Evolutionary conservation across 2,113 vertebrate genomes (phyloP).

Genomic region (Phylloscopus trochilus): DNA sequence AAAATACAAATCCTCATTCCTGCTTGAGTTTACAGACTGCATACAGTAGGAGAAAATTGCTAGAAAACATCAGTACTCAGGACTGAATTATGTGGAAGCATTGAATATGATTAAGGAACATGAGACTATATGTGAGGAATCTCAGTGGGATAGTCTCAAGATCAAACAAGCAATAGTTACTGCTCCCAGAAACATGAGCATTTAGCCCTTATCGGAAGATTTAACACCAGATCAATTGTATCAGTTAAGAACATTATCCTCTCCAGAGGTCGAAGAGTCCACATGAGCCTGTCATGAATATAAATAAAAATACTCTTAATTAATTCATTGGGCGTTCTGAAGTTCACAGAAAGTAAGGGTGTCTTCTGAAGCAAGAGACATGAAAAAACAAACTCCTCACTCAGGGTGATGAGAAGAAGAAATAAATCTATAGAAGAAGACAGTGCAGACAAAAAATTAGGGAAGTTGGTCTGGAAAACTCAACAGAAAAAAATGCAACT

Average conservation of each 20-base stretch:
- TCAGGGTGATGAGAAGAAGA: not conserved
- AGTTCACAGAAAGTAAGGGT: not conserved
- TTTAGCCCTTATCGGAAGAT: not conserved
- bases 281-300: not conserved
- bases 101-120: constrained; percentile 49
- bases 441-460: not conserved
- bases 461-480: not conserved
- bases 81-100: constrained; percentile 61
- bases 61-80: constrained; percentile 32
- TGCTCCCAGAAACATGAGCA: not conserved
- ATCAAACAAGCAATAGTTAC: constrained; percentile 43
- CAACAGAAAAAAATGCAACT: not conserved
- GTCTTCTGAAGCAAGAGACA: not conserved
- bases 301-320: constrained; percentile 40
- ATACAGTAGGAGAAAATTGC: constrained; percentile 21
- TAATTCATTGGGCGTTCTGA: not conserved
- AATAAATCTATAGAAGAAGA: not conserved
- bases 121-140: constrained; percentile 41
- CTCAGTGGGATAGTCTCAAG: constrained; percentile 46
- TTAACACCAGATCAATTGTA: not conserved
- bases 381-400: not conserved
- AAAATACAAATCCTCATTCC: not conserved
- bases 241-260: constrained; percentile 17
- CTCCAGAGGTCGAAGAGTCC: not conserved
- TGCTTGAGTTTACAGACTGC: constrained; percentile 43